Evolutionary conservation across 2,888 invertebrate genomes (phyloP).

Genomic region (Opisthograptis luteolata): DNA sequence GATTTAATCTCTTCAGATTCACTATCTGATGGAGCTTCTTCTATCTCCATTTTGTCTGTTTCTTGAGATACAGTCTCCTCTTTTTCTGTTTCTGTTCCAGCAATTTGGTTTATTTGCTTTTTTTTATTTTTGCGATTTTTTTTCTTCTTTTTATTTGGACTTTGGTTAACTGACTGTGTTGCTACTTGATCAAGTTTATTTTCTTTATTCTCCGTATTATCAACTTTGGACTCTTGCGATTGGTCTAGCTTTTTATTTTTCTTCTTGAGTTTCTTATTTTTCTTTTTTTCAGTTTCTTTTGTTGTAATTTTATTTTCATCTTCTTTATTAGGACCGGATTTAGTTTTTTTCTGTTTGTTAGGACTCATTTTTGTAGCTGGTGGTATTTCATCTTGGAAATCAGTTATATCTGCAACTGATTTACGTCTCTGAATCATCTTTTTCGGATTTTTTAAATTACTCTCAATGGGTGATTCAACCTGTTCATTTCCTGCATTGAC

Average conservation of each 20-base stretch:
- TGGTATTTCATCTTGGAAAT: slow-evolving; percentile 18
- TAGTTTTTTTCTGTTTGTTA: slow-evolving; percentile 3
- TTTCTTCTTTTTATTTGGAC: slow-evolving; percentile 12
- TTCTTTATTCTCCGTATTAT: slow-evolving; percentile 2
- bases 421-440: slow-evolving; percentile 38
- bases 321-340: slow-evolving; percentile 2
- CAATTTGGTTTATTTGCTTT: not conserved
- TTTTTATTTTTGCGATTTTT: slow-evolving; percentile 17
- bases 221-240: slow-evolving; percentile 10
- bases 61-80: not conserved
- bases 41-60: slow-evolving; percentile 11
- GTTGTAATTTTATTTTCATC: slow-evolving; percentile 20
- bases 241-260: slow-evolving; percentile 32
- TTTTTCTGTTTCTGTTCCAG: not conserved
- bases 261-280: slow-evolving; percentile 35
- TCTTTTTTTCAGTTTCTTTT: slow-evolving; percentile 33
- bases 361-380: slow-evolving; percentile 1
- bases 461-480: not conserved
- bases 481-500: not conserved
- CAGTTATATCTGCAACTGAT: slow-evolving; percentile 22
- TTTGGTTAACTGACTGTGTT: not conserved
- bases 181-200: not conserved
- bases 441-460: slow-evolving; percentile 35
- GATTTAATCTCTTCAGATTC: slow-evolving; percentile 18
- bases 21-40: slow-evolving; percentile 16